phyloP scores from a whole-genome alignment of 2,888 invertebrate genomes.

The Cantharis rufa region DNA sequence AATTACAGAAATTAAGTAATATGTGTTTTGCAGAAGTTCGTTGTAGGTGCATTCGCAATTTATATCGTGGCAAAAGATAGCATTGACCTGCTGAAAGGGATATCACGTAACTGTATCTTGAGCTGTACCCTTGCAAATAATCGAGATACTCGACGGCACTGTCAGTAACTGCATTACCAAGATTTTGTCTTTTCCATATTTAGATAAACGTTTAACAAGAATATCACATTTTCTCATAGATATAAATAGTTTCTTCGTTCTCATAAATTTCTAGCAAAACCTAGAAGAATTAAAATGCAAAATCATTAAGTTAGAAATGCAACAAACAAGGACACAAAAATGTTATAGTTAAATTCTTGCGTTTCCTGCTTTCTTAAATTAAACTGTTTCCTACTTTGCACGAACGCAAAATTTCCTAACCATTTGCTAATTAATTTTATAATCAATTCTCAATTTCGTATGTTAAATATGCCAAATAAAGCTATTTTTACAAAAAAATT shows the following conservation, averaged over 20 bases:
- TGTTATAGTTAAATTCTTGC: neutral
- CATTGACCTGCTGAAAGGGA: slow-evolving; percentile 36
- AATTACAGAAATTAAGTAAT: slow-evolving; percentile 15
- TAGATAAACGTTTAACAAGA: slow-evolving; percentile 16
- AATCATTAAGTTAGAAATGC: neutral
- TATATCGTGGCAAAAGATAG: slow-evolving; percentile 31
- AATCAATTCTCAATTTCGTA: neutral
- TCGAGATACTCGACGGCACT: slow-evolving; percentile 7
- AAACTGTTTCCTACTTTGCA: slow-evolving; percentile 12
- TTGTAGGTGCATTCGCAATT: slow-evolving; percentile 25
- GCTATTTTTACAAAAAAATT: neutral
- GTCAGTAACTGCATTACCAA: slow-evolving; percentile 12
- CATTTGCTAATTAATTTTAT: neutral
- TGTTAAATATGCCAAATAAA: neutral
- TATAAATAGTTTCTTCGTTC: neutral
- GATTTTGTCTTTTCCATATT: slow-evolving; percentile 16
- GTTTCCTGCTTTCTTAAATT: slow-evolving; percentile 12
- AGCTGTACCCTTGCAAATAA: slow-evolving; percentile 25
- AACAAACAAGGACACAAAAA: neutral
- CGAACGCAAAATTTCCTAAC: neutral
- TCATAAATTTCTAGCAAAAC: neutral
- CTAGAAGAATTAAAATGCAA: neutral
- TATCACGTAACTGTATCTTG: slow-evolving; percentile 33
- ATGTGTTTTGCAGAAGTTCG: slow-evolving; percentile 17
- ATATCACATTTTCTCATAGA: slow-evolving; percentile 4